Evolutionary conservation across 1,140 invertebrate species (phyloP).

Genomic region (Mylabris phalerata): DNA sequence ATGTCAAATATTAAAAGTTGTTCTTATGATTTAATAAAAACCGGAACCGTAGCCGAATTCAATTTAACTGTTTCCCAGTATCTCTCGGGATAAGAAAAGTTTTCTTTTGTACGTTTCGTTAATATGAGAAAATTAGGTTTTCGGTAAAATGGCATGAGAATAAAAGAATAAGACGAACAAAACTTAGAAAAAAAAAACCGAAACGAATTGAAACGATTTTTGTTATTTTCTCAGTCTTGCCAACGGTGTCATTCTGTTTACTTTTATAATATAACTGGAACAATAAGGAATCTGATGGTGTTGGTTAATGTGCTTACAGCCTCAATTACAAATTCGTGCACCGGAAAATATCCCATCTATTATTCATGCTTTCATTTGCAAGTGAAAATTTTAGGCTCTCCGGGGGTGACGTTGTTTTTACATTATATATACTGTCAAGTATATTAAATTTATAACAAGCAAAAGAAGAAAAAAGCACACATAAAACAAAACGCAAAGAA

Average conservation of each 20-base stretch:
- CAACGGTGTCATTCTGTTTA: conserved; percentile 12
- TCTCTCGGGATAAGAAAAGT: conserved; percentile 27
- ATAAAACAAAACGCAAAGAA: neutral
- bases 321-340: conserved; percentile 14
- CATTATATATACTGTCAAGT: too few relatives aligned
- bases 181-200: too few relatives aligned
- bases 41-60: conserved; percentile 11
- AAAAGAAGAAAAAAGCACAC: neutral
- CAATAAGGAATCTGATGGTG: conserved; percentile 12
- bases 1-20: conserved; percentile 25
- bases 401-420: neutral
- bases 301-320: conserved; percentile 8
- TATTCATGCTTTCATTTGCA: conserved; percentile 15
- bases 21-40: conserved; percentile 29
- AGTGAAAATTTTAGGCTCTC: conserved; percentile 6
- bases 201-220: neutral
- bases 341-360: conserved; percentile 11
- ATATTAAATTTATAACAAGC: neutral
- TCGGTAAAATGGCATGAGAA: conserved; percentile 6
- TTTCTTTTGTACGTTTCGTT: conserved; percentile 24
- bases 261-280: conserved; percentile 8
- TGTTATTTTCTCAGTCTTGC: conserved; percentile 4
- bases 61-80: conserved; percentile 14
- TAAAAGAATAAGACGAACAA: too few relatives aligned
- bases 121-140: conserved; percentile 35